Base-by-base conservation (phyloP, 2,888 invertebrate genomes). In the Tetheella fluctuosa region DNA sequence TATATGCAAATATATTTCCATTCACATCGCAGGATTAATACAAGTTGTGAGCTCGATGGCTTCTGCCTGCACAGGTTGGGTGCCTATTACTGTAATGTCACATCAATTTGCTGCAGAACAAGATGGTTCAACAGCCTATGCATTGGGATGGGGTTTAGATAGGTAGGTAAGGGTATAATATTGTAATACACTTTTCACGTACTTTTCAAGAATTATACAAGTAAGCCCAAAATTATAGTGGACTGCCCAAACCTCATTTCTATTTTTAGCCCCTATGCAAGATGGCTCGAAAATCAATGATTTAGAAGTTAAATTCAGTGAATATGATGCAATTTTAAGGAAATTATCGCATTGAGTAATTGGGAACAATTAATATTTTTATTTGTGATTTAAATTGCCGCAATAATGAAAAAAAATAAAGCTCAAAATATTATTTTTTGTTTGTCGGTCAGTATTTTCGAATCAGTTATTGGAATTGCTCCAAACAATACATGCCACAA, bases 61-160 rank as follows among this genome's bases (percentile, higher is more conserved):
- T 25, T 79, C 81, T 10, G 79, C 86, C 6, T 91, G 91, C 63
- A 64, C 62, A 17, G 81, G 79, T 6, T 91, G 90, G 91, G 74
- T 78, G 0, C 84, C 91, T 0, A 67, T 89, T 23, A 63, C 84
- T 1, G 60, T 91, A 54, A 89, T 91, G 81, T 89, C 91, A 1
- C 88, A 91, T 66, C 83, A 84, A 61, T 85, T 84, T 59, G 58
- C 70, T 13, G 67, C 83, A 23, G 71, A 66, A 10, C 66, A 61
- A 3, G 73, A 70, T 3, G 84, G 85, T 1, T 74, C 81, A 1
- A 56, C 65, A 15, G 91, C 81, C 0, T 71, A 73, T 5, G 89
- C 89, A 6, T 63, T 91, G 15, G 91, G 91, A 37, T 91, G 91
- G 91, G 90, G 91, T 12, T 70, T 91, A 28, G 89, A 91, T 69